Evolutionary conservation across 2,113 vertebrate genomes (phyloP).

Genomic region (Monopterus albus): DNA sequence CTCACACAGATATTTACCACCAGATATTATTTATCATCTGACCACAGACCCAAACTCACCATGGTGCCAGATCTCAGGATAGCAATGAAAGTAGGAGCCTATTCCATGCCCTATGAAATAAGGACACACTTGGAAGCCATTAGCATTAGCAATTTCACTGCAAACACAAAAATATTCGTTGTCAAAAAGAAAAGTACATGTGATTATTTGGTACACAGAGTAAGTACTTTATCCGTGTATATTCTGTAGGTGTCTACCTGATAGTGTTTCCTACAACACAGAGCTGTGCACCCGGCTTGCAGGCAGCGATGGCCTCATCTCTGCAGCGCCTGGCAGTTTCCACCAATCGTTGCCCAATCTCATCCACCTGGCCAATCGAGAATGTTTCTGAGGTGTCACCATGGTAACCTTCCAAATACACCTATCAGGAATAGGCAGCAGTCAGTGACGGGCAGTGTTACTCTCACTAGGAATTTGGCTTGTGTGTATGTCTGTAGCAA

Average conservation of each 20-base stretch:
- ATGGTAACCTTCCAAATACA: conserved; percentile 96
- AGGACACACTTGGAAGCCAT: conserved; percentile 89
- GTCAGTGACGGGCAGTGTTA: not conserved
- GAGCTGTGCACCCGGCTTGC: conserved; percentile 87
- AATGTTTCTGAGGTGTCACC: conserved; percentile 98
- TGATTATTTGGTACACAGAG: not conserved
- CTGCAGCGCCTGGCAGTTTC: conserved; percentile 91
- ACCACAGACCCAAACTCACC: conserved; percentile 79
- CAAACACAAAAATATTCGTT: not conserved
- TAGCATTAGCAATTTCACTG: conserved; percentile 85
- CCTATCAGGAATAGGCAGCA: conserved; percentile 69
- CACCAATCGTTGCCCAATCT: conserved; percentile 87
- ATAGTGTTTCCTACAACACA: conserved; percentile 97
- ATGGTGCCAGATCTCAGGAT: conserved; percentile 97
- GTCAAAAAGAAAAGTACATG: not conserved
- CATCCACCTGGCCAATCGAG: conserved; percentile 91
- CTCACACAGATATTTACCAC: not conserved
- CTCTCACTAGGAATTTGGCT: not conserved
- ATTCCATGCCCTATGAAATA: conserved; percentile 96
- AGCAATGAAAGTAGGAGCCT: conserved; percentile 93
- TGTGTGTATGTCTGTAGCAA: not conserved
- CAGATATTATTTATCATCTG: too few species aligned
- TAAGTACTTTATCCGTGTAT: not conserved
- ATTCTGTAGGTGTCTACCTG: conserved; percentile 80
- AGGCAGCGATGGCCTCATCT: conserved; percentile 93